Percentiles rank a stretch among this genome's conserved stretches.
Conservation (phyloP, 2,113 vertebrate species). For the Corythornis cristatus region DNA sequence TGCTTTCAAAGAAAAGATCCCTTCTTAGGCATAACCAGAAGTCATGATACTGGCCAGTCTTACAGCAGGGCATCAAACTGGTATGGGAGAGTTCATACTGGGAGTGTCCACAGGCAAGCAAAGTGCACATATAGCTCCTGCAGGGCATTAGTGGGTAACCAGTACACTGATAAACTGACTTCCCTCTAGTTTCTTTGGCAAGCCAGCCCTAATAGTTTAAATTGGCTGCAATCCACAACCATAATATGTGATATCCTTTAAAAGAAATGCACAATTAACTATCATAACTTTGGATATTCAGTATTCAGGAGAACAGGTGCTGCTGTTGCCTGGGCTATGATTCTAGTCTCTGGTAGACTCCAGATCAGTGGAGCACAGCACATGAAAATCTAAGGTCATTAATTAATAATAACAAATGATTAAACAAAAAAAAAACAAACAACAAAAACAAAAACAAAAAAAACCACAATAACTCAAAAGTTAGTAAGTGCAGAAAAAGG, state of each 20-base stretch:
- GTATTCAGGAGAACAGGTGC: neutral
- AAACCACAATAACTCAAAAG: neutral
- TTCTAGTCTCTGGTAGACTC: neutral
- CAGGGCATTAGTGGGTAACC: neutral
- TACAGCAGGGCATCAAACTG: neutral
- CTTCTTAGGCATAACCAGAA: neutral
- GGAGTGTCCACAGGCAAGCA: neutral
- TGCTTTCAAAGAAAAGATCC: neutral
- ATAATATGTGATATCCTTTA: neutral
- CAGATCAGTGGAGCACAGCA: neutral
- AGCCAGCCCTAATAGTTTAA: neutral
- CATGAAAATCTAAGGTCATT: neutral
- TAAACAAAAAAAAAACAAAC: neutral
- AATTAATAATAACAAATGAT: neutral
- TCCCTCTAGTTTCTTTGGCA: neutral
- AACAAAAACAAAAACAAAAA: neutral
- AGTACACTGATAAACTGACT: neutral
- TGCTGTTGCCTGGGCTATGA: neutral
- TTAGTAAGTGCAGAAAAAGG: neutral
- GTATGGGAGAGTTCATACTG: neutral
- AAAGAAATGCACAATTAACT: constrained; percentile 24
- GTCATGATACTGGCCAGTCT: neutral
- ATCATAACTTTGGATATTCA: neutral
- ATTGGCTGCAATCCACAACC: neutral
- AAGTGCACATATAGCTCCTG: neutral